Evolutionary conservation across 2,797 vertebrate species (phyloP), one percentile per base, ranked within the genome.

Genomic region (Setipinna tenuifilis): DNA sequence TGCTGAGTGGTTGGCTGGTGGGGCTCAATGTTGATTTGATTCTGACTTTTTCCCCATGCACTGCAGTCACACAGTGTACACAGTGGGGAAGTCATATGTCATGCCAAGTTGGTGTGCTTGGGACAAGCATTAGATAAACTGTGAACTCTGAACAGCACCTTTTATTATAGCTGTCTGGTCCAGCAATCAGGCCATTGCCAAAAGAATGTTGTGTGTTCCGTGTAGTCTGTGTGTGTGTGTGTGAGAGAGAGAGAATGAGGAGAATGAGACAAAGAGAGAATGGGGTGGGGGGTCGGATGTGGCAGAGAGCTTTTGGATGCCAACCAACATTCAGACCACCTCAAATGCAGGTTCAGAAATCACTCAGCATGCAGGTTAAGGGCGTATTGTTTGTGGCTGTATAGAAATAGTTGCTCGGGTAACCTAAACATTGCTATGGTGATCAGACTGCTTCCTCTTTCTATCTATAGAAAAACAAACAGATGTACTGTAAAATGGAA

Each of bases 331-430:
- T 10, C 50, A 54, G 50, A 54, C 50, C 50, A 54, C 50, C 50
- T 9, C 50, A 54, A 9, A 54, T 54, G 50, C 50, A 54, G 50
- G 50, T 7, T 41, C 35, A 41, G 35, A 41, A 41, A 41, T 54
- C 50, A 10, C 50, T 54, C 50, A 54, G 50, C 50, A 54, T 19
- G 16, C 35, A 1, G 5, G 71, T 21, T 44, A 19, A 44, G 21
- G 35, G 71, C 35, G 35, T 78, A 41, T 10, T 78, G 71, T 75
- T 19, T 31, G 41, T 75, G 35, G 17, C 31, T 35, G 68, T 75
- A 75, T 75, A 75, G 68, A 78, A 78, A 78, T 19, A 78, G 71
- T 78, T 78, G 71, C 31, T 78, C 7, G 35, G 35, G 71, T 78
- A 78, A 78, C 71, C 35, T 78, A 11, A 41, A 35, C 31, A 16